These are phyloP conservation scores for Lutjanus erythropterus DNA, from an alignment of 2,113 vertebrate species.

Conservation along the genomic window DNA sequence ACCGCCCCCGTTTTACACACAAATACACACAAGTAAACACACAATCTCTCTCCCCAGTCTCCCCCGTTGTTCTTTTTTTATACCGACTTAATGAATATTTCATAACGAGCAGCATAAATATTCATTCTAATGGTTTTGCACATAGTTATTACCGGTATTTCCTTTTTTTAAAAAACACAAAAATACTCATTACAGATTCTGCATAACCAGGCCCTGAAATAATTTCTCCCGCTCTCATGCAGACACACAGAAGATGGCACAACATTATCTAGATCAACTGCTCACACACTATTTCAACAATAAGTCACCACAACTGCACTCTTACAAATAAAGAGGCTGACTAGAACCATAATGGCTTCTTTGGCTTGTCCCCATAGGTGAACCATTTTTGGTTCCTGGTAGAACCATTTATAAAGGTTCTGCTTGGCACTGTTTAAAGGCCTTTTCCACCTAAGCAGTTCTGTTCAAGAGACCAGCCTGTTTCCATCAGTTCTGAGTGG, in stretches of 20 bases:
- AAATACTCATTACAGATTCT: constrained; percentile 99
- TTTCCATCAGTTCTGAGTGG: no score
- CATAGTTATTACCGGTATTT: constrained; percentile 96
- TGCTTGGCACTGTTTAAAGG: no score
- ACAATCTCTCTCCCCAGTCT: constrained; percentile 60
- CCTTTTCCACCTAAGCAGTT: no score
- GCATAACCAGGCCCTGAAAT: constrained; percentile 84
- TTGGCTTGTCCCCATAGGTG: no score
- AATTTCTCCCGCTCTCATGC: constrained; percentile 63
- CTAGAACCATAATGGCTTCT: no score
- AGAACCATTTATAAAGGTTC: no score
- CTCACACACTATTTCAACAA: constrained; percentile 50
- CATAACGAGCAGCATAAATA: constrained; percentile 97
- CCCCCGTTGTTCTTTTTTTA: constrained; percentile 82
- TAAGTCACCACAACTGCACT: constrained; percentile 46
- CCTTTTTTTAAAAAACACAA: constrained; percentile 83
- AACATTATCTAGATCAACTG: constrained; percentile 69
- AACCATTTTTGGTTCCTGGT: no score
- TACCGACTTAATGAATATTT: constrained; percentile 97
- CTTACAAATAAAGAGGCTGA: no score
- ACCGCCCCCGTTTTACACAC: constrained; percentile 71
- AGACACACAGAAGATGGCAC: constrained; percentile 32
- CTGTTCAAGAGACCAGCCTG: no score
- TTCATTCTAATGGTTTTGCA: constrained; percentile 99
- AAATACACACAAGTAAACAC: constrained; percentile 75